A percentile compares a stretch with the other conserved stretches of the same genome.
Conservation (phyloP, 2,888 invertebrate species). For the Mesorhabditis sp. region DNA sequence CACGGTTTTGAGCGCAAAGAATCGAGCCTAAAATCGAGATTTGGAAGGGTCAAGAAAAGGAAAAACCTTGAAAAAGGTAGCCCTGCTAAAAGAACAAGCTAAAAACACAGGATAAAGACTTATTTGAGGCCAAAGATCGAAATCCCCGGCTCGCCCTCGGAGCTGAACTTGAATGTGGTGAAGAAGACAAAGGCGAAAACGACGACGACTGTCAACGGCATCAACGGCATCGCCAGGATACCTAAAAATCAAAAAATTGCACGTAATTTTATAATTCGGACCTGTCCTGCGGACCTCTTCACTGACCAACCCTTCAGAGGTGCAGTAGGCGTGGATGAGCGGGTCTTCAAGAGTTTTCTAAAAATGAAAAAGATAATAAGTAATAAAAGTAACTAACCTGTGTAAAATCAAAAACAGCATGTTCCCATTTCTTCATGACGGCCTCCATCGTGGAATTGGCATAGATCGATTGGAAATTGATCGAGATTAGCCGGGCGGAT, state of each 20-base stretch:
- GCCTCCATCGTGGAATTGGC: conserved; percentile 43
- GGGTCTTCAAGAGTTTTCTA: conserved; percentile 40
- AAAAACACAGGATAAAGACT: too few species aligned
- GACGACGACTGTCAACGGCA: conserved; percentile 51
- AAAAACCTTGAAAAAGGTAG: too few species aligned
- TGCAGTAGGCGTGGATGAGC: conserved; percentile 45
- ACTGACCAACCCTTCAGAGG: conserved; percentile 53
- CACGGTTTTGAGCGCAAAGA: conserved; percentile 47
- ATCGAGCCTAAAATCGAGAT: conserved; percentile 13
- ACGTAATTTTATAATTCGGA: conserved; percentile 8
- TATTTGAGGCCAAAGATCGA: too few species aligned
- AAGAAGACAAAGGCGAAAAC: conserved; percentile 50
- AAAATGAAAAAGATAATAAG: conserved; percentile 25
- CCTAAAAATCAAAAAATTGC: conserved; percentile 25
- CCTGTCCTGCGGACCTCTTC: conserved; percentile 56
- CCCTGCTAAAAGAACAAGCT: too few species aligned
- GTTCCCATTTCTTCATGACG: conserved; percentile 55
- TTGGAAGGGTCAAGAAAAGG: too few species aligned
- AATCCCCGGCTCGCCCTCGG: too few species aligned
- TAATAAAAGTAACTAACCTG: neutral
- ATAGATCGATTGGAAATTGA: conserved; percentile 57
- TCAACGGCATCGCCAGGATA: conserved; percentile 52
- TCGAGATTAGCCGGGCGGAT: conserved; percentile 45
- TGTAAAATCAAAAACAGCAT: neutral
- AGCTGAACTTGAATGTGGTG: conserved; percentile 38